Percentiles rank a stretch among this genome's conserved stretches.
Evolutionary conservation across 1,140 invertebrate species (phyloP).

Genomic region (Megalopta genalis): DNA sequence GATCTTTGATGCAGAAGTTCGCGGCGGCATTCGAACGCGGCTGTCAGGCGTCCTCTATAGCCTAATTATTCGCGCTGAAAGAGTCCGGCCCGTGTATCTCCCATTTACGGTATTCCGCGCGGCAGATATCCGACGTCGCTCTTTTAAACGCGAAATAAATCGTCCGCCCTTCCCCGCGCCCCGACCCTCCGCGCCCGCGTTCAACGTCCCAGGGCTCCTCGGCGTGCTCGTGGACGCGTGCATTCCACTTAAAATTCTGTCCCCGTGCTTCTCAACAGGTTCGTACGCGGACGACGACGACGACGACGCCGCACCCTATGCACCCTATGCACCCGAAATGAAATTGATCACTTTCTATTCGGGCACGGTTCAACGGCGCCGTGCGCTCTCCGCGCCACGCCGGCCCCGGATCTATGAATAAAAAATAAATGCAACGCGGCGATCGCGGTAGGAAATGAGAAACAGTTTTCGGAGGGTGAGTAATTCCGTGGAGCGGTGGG

Average conservation of each 20-base stretch:
- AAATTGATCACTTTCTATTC: constrained; percentile 1
- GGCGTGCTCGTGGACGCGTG: neutral
- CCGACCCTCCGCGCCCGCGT: neutral
- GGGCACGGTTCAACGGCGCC: neutral
- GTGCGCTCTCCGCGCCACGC: neutral
- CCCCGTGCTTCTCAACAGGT: constrained; percentile 5
- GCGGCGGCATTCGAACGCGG: constrained; percentile 15
- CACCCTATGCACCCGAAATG: neutral
- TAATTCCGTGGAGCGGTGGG: neutral
- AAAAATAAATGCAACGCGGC: neutral
- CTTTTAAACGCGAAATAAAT: constrained; percentile 42
- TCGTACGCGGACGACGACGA: neutral
- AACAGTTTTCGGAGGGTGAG: neutral
- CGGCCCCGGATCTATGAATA: neutral
- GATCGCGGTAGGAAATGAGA: neutral
- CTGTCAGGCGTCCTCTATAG: constrained; percentile 7
- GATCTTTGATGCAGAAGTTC: constrained; percentile 32
- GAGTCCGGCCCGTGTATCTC: constrained; percentile 25
- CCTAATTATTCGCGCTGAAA: constrained; percentile 47
- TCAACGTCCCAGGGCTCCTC: neutral
- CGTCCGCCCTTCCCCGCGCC: too few species aligned
- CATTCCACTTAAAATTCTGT: constrained; percentile 28
- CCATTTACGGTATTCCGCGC: constrained; percentile 33
- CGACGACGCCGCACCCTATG: too few species aligned
- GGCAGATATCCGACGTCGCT: constrained; percentile 28